These are phyloP conservation scores for Psophia crepitans DNA, from an alignment of 2,113 vertebrate genomes.

Conservation along the genomic window DNA sequence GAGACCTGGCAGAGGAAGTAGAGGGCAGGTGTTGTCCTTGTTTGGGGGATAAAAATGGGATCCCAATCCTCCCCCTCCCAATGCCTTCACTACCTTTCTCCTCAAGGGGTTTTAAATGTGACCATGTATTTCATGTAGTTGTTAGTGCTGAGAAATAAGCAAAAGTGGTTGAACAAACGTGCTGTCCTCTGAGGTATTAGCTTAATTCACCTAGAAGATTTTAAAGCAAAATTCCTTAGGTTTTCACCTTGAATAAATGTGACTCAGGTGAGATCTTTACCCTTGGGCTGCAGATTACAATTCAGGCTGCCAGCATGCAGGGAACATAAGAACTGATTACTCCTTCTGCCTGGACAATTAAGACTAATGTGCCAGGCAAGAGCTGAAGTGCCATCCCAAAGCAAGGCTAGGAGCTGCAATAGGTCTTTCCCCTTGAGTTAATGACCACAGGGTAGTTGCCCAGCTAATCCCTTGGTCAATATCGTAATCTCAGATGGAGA, in stretches of 20 bases:
- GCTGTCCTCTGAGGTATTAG: background rate
- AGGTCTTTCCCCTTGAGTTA: background rate
- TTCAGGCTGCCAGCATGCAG: background rate
- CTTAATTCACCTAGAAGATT: background rate
- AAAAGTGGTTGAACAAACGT: background rate
- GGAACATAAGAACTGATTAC: conserved; percentile 14
- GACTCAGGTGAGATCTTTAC: background rate
- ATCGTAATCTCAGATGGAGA: background rate
- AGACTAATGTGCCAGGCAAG: background rate
- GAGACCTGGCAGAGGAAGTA: background rate
- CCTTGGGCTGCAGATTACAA: background rate
- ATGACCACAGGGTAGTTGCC: background rate
- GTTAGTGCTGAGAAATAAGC: background rate
- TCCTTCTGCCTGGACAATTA: background rate
- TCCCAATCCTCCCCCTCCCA: too few species aligned
- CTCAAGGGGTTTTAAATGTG: background rate
- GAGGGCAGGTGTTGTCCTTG: background rate
- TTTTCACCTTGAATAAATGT: background rate
- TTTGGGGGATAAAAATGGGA: background rate
- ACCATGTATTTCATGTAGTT: background rate
- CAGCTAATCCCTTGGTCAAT: background rate
- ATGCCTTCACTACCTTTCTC: background rate
- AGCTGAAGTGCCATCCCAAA: background rate
- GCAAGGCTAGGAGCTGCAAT: background rate
- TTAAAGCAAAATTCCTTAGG: background rate